Evolutionary conservation across 2,888 invertebrate genomes (phyloP), one percentile per base, ranked within the genome.

Genomic region (Andrena chrysosceles): DNA sequence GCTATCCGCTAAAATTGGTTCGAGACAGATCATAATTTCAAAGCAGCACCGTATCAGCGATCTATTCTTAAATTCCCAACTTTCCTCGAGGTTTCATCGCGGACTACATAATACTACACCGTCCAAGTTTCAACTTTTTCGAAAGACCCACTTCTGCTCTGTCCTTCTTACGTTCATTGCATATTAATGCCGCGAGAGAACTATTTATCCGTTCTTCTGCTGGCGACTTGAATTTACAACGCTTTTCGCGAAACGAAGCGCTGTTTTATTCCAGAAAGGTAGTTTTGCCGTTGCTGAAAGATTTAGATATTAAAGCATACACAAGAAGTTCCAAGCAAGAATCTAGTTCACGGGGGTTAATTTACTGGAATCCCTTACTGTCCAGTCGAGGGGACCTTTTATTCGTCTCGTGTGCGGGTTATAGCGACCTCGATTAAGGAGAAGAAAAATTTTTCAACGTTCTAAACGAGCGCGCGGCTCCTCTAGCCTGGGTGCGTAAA

Each of bases 161-260:
- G 20, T 66, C 3, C 23, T 13, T 26, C 42, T 72, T 26, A 35
- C 62, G 29, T 69, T 64, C 72, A n/a, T 73, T 79, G 63, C 72
- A 78, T 73, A 73, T 64, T 79, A 71, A 81, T 72, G 31, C 20
- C 48, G 33, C 26, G 31, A 20, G 52, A 10, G 62, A 78, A 78
- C 52, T 68, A 49, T 49, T 42, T 42, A 31, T 35, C 60, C 49
- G 26, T 66, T 66, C 49, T 20, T 20, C 8, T 16, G 42, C 66
- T n/a, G 69, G 31, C 54, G 62, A 63, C 68, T 49, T 23, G 33
- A 68, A 66, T 48, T 62, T 52, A 31, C 52, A n/a, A 4, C 26
- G 23, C 52, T 63, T 16, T 23, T 6, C 13, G 13, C 33, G 10
- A 10, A 16, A 16, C 20, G 16, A 33, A 33, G 31, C n/a, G 49